Evolutionary conservation across 2,797 vertebrate genomes (phyloP).

Genomic region (Psittacula echo): DNA sequence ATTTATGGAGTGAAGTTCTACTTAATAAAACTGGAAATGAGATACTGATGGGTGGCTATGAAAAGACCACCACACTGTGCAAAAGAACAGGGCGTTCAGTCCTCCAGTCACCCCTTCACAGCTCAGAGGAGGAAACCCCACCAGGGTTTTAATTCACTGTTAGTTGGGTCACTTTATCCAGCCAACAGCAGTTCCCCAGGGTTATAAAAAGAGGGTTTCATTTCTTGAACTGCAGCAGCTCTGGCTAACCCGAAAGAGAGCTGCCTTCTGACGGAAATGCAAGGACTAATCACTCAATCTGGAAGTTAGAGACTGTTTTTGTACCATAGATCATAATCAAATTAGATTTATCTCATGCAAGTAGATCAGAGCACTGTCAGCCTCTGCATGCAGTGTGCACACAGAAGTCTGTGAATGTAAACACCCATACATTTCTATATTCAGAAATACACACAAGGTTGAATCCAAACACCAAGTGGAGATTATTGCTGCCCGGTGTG

Average conservation of each 20-base stretch:
- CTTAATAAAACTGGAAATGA: conserved; percentile 50
- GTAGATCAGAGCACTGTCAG: conserved; percentile 1
- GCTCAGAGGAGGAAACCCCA: conserved; percentile 10
- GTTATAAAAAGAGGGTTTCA: neutral
- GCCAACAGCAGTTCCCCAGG: neutral
- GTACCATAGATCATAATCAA: conserved; percentile 23
- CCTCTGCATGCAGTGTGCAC: neutral
- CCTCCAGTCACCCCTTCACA: conserved; percentile 4
- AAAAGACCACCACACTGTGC: conserved; percentile 32
- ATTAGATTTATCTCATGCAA: conserved; percentile 20
- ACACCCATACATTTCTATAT: neutral
- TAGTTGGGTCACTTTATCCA: neutral
- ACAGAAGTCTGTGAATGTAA: neutral
- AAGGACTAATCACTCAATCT: conserved; percentile 18
- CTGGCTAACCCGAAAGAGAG: neutral
- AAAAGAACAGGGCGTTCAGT: neutral
- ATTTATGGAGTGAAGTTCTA: conserved; percentile 59
- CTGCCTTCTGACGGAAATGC: neutral
- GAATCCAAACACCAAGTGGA: neutral
- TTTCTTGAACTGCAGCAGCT: neutral
- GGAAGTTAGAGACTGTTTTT: conserved; percentile 3
- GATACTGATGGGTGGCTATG: conserved; percentile 15
- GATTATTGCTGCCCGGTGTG: neutral
- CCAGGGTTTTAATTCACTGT: conserved; percentile 16
- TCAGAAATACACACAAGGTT: neutral